These are phyloP conservation scores for Nasonia longicornis DNA, from an alignment of 1,140 invertebrate genomes.

Conservation along the genomic window DNA sequence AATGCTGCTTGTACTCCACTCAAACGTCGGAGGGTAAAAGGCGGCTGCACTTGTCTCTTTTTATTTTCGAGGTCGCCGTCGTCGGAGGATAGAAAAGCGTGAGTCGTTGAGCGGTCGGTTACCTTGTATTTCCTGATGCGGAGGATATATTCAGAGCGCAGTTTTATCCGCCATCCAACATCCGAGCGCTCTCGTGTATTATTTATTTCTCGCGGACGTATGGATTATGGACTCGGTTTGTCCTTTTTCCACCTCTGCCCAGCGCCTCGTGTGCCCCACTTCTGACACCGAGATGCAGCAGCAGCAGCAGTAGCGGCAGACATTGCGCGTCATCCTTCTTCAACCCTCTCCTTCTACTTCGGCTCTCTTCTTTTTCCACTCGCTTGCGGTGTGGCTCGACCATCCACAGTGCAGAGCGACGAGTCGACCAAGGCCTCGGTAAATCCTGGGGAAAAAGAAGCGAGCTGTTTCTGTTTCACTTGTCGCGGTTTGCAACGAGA, in stretches of 20 bases:
- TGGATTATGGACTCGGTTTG: conserved; percentile 58
- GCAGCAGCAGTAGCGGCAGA: no score
- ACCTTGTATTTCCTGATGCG: conserved; percentile 35
- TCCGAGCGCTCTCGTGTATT: conserved; percentile 53
- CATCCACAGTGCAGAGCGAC: background rate
- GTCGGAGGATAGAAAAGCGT: conserved; percentile 2
- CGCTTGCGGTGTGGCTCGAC: conserved; percentile 27
- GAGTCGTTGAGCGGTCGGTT: conserved; percentile 39
- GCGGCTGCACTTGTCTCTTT: background rate
- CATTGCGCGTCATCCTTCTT: conserved; percentile 23
- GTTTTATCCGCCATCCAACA: conserved; percentile 52
- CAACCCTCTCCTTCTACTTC: background rate
- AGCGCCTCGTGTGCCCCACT: background rate
- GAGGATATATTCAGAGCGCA: conserved; percentile 19
- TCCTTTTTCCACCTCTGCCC: conserved; percentile 35
- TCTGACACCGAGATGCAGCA: background rate
- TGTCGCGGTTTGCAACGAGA: background rate
- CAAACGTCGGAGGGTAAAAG: background rate
- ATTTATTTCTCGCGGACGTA: conserved; percentile 61
- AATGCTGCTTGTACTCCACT: background rate
- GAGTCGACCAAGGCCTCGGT: background rate
- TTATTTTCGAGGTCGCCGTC: background rate
- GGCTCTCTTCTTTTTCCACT: conserved; percentile 9
- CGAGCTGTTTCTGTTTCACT: conserved; percentile 21
- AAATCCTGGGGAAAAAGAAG: conserved; percentile 9